Evolutionary conservation across 2,113 vertebrate species (phyloP).

Genomic region (Cyprinodon variegatus): DNA sequence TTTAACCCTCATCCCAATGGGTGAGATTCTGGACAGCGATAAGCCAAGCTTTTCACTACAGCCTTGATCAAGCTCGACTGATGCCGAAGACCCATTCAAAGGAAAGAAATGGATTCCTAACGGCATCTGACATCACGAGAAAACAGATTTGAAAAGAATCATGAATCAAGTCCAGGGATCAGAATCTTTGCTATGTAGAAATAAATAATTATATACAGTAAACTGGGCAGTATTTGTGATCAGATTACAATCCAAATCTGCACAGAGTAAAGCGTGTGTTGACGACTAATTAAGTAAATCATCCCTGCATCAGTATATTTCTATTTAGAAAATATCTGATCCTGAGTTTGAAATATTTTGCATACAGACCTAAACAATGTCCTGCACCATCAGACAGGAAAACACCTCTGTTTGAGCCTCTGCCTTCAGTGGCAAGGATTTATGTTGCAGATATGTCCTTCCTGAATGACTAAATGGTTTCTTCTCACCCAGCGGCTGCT

Average conservation of each 20-base stretch:
- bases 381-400: background rate
- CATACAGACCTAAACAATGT: background rate
- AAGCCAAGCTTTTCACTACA: conserved; percentile 6
- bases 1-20: conserved; percentile 46
- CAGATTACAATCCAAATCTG: background rate
- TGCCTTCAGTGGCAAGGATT: background rate
- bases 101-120: background rate
- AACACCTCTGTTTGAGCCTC: background rate
- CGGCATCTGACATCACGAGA: background rate
- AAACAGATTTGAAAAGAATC: background rate
- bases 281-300: background rate
- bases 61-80: conserved; percentile 24
- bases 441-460: background rate
- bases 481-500: conserved; percentile 3
- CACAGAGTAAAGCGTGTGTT: background rate
- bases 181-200: background rate
- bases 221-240: background rate
- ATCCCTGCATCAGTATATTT: background rate
- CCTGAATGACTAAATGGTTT: background rate
- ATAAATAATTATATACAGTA: background rate
- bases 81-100: conserved; percentile 5
- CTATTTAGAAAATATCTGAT: too few species aligned
- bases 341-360: too few species aligned
- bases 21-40: conserved; percentile 18
- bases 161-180: background rate